Percentiles rank a stretch among this genome's conserved stretches.
Conservation (phyloP, 1,140 invertebrate species). For the Achatina immaculata region DNA sequence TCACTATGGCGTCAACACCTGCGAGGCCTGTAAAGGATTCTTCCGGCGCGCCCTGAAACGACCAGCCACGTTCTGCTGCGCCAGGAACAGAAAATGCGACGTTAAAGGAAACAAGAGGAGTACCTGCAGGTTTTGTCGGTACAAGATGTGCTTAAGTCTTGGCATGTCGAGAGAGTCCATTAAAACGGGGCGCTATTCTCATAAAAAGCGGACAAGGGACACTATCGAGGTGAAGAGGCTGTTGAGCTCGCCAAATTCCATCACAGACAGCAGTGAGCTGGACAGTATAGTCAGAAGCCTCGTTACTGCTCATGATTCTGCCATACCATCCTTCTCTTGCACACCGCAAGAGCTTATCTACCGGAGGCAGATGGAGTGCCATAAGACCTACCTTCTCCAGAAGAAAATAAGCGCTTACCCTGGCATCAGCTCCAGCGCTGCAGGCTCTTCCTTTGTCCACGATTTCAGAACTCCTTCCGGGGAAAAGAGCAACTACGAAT, state of each 20-base stretch:
- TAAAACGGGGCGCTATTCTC: conserved; percentile 59
- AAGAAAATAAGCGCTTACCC: conserved; percentile 4
- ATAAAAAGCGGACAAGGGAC: conserved; percentile 55
- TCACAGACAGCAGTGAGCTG: neutral
- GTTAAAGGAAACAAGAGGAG: conserved; percentile 49
- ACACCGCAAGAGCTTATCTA: neutral
- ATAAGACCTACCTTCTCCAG: conserved; percentile 6
- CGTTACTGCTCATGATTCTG: neutral
- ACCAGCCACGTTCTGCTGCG: conserved; percentile 9
- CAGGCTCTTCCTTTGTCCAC: neutral
- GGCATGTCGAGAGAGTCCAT: conserved; percentile 61
- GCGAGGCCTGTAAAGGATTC: conserved; percentile 72
- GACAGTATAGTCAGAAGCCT: conserved; percentile 4
- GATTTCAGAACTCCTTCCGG: neutral
- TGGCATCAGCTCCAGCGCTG: neutral
- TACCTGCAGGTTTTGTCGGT: conserved; percentile 54
- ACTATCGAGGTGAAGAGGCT: conserved; percentile 54
- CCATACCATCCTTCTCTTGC: neutral
- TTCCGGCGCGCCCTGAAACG: conserved; percentile 56
- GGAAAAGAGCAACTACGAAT: neutral
- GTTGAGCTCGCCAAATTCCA: neutral
- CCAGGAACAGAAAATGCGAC: conserved; percentile 42
- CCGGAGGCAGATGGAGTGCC: conserved; percentile 5
- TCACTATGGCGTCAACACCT: conserved; percentile 73
- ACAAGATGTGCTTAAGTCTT: conserved; percentile 52